Conservation (phyloP, 2,797 vertebrate genomes). For the Cichlasoma orientale region DNA sequence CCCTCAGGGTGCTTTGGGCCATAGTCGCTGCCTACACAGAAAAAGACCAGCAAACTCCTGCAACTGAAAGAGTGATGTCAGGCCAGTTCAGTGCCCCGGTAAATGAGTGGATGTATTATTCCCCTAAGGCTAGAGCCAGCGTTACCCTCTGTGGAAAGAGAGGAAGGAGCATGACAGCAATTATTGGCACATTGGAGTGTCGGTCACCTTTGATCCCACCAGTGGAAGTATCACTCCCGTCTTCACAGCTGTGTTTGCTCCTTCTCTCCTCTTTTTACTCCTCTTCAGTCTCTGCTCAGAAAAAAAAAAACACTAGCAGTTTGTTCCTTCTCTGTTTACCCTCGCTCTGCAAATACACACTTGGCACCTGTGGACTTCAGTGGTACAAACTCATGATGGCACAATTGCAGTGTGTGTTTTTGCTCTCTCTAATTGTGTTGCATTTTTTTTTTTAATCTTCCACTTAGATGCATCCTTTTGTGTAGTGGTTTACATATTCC, state of each 20-base stretch:
- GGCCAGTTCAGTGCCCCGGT: slow-evolving; percentile 43
- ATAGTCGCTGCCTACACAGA: slow-evolving; percentile 40
- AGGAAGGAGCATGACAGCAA: slow-evolving; percentile 40
- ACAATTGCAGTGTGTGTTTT: neutral
- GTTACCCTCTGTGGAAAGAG: slow-evolving; percentile 32
- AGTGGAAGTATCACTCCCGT: slow-evolving; percentile 58
- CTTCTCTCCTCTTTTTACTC: slow-evolving; percentile 23
- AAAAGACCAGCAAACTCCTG: slow-evolving; percentile 41
- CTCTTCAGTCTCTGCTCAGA: slow-evolving; percentile 30
- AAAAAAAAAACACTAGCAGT: slow-evolving; percentile 19
- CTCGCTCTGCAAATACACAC: slow-evolving; percentile 25
- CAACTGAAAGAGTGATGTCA: slow-evolving; percentile 60
- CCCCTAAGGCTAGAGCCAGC: slow-evolving; percentile 31
- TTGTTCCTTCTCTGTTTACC: slow-evolving; percentile 32
- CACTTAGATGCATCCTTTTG: neutral
- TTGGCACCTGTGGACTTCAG: slow-evolving; percentile 20
- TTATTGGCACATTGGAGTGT: slow-evolving; percentile 53
- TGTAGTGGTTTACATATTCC: neutral
- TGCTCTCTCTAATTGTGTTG: neutral
- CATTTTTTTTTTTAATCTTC: neutral
- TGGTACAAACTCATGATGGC: neutral
- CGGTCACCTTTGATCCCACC: slow-evolving; percentile 70
- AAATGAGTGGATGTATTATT: slow-evolving; percentile 29
- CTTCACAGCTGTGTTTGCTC: slow-evolving; percentile 71
- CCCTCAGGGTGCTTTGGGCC: slow-evolving; percentile 58